phyloP scores from a whole-genome alignment of 2,113 vertebrate genomes.

The Ptilonorhynchus violaceus region DNA sequence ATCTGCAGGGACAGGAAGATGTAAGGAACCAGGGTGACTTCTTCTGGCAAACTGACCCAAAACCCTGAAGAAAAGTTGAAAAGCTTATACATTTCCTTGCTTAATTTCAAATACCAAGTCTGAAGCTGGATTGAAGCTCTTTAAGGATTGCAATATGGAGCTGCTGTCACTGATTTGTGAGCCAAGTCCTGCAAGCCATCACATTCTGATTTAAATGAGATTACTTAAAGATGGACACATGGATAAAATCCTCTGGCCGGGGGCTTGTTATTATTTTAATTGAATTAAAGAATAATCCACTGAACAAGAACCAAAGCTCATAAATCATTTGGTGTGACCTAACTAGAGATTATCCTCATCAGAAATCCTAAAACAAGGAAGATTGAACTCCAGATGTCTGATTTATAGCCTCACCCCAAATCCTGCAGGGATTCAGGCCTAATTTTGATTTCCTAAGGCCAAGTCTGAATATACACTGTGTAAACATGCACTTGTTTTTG shows the following conservation, averaged over 20 bases:
- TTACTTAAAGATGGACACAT: neutral
- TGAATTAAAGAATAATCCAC: slow-evolving; percentile 16
- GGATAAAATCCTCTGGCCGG: neutral
- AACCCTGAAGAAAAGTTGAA: neutral
- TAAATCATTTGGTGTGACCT: neutral
- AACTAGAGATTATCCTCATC: neutral
- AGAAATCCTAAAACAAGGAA: neutral
- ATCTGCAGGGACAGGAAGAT: neutral
- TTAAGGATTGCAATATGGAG: neutral
- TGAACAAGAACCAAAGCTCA: neutral
- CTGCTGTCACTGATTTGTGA: neutral
- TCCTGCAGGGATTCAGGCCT: neutral
- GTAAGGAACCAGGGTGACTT: neutral
- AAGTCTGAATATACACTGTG: neutral
- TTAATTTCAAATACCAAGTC: neutral
- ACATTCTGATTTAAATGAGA: neutral
- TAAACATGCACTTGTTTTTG: neutral
- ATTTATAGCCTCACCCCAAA: neutral
- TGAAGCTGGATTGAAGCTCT: neutral
- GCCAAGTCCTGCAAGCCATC: neutral
- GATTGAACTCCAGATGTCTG: neutral
- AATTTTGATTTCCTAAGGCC: neutral
- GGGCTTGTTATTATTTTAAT: neutral
- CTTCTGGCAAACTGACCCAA: neutral
- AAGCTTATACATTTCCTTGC: neutral